Base-by-base conservation (phyloP, 1,140 invertebrate species). In the Cydia strobilella region DNA sequence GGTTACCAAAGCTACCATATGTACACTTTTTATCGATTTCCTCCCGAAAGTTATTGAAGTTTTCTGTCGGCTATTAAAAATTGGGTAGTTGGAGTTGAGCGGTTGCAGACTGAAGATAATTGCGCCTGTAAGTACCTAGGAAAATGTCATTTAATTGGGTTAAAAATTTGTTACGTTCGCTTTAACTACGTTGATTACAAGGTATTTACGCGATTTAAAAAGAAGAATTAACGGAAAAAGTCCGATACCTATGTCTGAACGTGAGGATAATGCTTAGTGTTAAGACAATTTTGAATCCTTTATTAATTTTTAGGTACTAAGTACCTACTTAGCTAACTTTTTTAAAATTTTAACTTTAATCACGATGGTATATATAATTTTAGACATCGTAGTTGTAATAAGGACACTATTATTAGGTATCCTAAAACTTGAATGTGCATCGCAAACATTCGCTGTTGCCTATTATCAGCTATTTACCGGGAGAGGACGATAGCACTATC, bases 401-500 rank as follows among this genome's bases (percentile, higher is more conserved):
- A 59, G 15, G 15, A 59, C 45, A 1, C 42, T 51, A n/a, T n/a
- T n/a, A n/a, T n/a, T n/a, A 7, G 18, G 4, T 59, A n/a, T 23
- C 20, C 54, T 59, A 59, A 23, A 10, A 23, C 9, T 12, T 23
- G 54, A 23, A 59, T 23, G 13, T 35, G 27, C 65, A 69, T 39
- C n/a, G 27, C 65, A 69, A 69, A 69, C 15, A 69, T 18, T 31
- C 25, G 27, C 25, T 66, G 51, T 31, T 39, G 35, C 31, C 12
- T 9, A 5, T 69, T 69, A 69, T 69, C 65, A 42, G 35, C 31
- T 23, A 69, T 69, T 69, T 20, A 18, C 9, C 6, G 15, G 65
- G 31, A 69, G 31, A 69, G 13, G 27, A 69, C 15, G 65, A 69
- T 69, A 69, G 65, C 65, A 69, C 27, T 65, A 69, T 69, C 65